Conservation (phyloP, 2,797 vertebrate species). For the Rallus crepitans region DNA sequence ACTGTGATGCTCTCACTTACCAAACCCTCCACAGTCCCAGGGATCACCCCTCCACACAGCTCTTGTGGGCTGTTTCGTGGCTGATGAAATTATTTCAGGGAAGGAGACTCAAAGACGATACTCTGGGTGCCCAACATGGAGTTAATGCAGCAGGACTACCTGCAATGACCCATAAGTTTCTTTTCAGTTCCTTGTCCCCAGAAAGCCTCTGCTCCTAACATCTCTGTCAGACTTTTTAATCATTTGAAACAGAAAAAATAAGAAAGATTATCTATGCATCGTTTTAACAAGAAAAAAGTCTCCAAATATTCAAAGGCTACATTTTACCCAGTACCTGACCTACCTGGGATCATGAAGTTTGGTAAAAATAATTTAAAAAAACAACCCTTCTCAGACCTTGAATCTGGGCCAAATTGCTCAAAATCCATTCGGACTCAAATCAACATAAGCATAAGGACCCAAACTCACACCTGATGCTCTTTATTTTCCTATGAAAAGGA, state of each 20-base stretch:
- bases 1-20: background rate
- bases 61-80: background rate
- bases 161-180: background rate
- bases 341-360: background rate
- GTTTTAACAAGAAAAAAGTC: background rate
- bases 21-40: background rate
- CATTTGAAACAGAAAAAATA: background rate
- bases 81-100: background rate
- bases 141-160: background rate
- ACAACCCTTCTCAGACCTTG: background rate
- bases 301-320: background rate
- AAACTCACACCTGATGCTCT: background rate
- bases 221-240: background rate
- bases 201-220: background rate
- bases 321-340: background rate
- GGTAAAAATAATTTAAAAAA: background rate
- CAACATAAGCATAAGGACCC: background rate
- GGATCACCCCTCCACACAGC: background rate
- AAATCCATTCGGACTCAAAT: background rate
- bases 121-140: rapidly evolving
- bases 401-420: background rate
- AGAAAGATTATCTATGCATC: background rate
- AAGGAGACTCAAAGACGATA: background rate
- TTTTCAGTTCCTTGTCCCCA: background rate
- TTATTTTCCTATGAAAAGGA: background rate